A percentile compares a stretch with the other conserved stretches of the same genome.
phyloP scores from a whole-genome alignment of 2,113 vertebrate species.

The Erythrolamprus reginae region DNA sequence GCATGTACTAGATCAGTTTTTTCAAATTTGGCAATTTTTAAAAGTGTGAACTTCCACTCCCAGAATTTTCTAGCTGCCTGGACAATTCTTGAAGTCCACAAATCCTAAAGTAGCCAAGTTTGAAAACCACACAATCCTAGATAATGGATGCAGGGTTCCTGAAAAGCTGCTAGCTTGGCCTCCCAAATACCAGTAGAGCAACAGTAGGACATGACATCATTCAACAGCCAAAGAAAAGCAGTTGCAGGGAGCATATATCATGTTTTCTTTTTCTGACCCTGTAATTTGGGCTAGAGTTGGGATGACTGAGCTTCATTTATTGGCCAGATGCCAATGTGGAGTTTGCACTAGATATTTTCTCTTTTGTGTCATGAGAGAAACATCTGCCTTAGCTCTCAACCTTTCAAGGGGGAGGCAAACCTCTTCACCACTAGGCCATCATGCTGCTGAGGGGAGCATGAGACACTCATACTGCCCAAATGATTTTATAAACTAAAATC shows the following conservation, averaged over 20 bases:
- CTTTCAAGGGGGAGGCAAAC: too few relatives aligned
- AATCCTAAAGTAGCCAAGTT: neutral
- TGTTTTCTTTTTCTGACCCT: neutral
- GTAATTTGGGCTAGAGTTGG: neutral
- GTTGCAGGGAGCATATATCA: neutral
- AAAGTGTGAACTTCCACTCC: neutral
- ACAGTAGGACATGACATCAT: neutral
- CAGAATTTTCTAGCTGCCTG: neutral
- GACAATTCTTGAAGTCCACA: neutral
- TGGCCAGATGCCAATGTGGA: neutral
- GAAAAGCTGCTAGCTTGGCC: neutral
- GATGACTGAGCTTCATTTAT: neutral
- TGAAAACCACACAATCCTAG: neutral
- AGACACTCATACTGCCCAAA: neutral
- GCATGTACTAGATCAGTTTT: neutral
- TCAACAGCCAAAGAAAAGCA: neutral
- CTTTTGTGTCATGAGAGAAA: neutral
- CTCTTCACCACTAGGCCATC: neutral
- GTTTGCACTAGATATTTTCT: neutral
- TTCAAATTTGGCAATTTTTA: neutral
- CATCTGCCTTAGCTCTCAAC: neutral
- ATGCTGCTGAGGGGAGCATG: neutral
- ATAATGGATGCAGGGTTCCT: neutral
- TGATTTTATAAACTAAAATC: neutral
- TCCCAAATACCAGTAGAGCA: neutral